These are phyloP conservation scores for Lemur catta DNA, from an alignment of 2,797 vertebrate genomes.

Conservation along the genomic window DNA sequence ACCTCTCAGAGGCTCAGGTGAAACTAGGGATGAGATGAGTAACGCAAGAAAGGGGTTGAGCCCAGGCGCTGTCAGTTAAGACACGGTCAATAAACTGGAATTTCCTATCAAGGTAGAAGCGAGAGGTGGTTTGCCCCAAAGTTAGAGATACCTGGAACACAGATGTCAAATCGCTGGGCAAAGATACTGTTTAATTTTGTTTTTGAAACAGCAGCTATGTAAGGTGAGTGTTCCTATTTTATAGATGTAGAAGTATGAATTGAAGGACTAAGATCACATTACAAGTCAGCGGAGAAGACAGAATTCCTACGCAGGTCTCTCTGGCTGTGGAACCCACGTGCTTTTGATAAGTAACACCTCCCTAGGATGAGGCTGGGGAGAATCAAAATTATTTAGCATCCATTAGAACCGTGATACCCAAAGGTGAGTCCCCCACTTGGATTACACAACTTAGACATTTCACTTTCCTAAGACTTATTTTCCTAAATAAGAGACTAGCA, in stretches of 20 bases:
- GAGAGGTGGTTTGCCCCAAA: not conserved
- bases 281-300: not conserved
- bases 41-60: too few relatives aligned
- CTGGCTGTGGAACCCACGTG: not conserved
- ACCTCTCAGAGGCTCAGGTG: not conserved
- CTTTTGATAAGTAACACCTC: not conserved
- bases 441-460: fast-evolving
- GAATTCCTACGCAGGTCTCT: not conserved
- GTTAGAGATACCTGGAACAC: not conserved
- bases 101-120: not conserved
- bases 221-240: not conserved
- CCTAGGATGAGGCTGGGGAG: not conserved
- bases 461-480: not conserved
- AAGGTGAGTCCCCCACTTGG: too few relatives aligned
- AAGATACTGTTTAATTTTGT: not conserved
- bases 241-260: fast-evolving
- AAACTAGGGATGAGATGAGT: not conserved
- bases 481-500: not conserved
- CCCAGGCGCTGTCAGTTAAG: not conserved
- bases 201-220: not conserved
- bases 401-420: not conserved
- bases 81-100: not conserved
- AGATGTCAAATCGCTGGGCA: not conserved
- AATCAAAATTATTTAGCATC: not conserved
- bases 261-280: not conserved